Conservation (phyloP, 2,113 vertebrate genomes). For the Myotis yumanensis region DNA sequence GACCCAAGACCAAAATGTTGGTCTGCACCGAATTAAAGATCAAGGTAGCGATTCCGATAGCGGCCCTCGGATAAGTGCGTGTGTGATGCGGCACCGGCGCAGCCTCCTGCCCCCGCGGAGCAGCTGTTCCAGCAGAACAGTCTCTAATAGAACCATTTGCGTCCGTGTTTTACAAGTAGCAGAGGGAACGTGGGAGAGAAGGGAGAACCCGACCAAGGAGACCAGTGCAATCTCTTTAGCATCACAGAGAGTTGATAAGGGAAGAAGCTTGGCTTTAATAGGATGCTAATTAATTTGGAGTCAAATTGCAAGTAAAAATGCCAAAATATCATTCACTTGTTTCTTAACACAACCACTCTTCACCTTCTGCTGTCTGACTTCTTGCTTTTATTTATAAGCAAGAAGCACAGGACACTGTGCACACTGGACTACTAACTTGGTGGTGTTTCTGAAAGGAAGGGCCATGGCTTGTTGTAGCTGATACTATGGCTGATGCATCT, state of each 20-base stretch:
- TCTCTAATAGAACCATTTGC: not conserved
- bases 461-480: not conserved
- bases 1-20: not conserved
- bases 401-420: not conserved
- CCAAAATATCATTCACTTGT: not conserved
- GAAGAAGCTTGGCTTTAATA: not conserved
- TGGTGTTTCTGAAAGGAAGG: not conserved
- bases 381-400: not conserved
- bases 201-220: not conserved
- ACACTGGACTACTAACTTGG: not conserved
- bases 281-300: slow-evolving; percentile 3
- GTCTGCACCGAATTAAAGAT: not conserved
- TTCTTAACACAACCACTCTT: slow-evolving; percentile 19
- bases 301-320: slow-evolving; percentile 3
- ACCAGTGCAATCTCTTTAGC: not conserved
- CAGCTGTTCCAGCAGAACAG: not conserved
- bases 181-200: not conserved
- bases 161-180: not conserved
- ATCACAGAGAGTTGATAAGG: not conserved
- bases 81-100: not conserved
- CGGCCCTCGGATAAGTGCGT: not conserved
- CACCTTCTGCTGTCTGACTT: not conserved
- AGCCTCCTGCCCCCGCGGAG: not conserved
- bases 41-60: not conserved
- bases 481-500: too few relatives aligned